Percentiles rank a stretch among this genome's conserved stretches.
These are phyloP conservation scores for Euthynnus affinis DNA, from an alignment of 2,797 vertebrate genomes.

Conservation along the genomic window DNA sequence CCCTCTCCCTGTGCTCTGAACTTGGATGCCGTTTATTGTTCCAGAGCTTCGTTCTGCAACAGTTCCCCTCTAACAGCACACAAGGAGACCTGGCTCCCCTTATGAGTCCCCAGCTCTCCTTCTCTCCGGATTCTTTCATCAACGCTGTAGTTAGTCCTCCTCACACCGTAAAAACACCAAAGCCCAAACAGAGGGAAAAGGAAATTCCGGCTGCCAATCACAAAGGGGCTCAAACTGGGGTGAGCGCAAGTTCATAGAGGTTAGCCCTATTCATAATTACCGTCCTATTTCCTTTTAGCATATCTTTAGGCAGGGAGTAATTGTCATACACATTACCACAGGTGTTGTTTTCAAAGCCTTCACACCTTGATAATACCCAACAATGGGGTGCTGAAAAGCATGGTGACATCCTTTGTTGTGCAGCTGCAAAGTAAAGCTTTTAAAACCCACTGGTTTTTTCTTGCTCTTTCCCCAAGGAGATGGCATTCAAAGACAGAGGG, in stretches of 20 bases:
- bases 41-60: constrained; percentile 46
- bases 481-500: constrained; percentile 64
- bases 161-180: constrained; percentile 62
- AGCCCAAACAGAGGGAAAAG: constrained; percentile 38
- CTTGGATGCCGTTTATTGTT: constrained; percentile 66
- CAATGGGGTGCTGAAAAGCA: constrained; percentile 84
- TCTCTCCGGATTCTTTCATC: constrained; percentile 55
- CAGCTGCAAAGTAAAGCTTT: constrained; percentile 83
- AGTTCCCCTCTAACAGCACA: constrained; percentile 15
- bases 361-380: constrained; percentile 86
- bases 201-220: constrained; percentile 68
- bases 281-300: constrained; percentile 80
- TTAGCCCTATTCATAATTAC: constrained; percentile 75
- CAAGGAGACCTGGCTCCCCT: constrained; percentile 48
- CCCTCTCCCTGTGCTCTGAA: constrained; percentile 42
- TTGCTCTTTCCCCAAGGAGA: constrained; percentile 72
- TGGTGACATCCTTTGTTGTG: constrained; percentile 84
- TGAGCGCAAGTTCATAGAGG: constrained; percentile 68
- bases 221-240: constrained; percentile 72
- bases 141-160: constrained; percentile 49
- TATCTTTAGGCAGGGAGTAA: constrained; percentile 74
- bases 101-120: constrained; percentile 34
- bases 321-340: constrained; percentile 83
- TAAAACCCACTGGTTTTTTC: constrained; percentile 76
- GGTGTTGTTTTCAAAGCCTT: constrained; percentile 87